Percentiles rank a stretch among this genome's conserved stretches.
phyloP scores from a whole-genome alignment of 37 sponge, comb jelly and placozoan genomes.

The Haliclona indistincta region DNA sequence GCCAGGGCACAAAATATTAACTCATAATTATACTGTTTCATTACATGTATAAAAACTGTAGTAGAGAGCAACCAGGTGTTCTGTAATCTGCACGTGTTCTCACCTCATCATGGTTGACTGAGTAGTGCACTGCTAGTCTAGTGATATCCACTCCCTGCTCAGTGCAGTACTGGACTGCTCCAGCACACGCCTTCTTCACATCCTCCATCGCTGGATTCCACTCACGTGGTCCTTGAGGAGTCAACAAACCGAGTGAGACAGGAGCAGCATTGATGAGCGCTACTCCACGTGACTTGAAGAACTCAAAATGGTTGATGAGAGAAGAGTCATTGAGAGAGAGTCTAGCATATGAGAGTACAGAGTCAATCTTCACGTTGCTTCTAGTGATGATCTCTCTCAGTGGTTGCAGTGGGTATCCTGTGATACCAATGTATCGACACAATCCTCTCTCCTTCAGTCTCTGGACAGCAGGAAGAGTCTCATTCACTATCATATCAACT shows the following conservation, averaged over 20 bases:
- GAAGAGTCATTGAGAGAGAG: slow-evolving; percentile 77
- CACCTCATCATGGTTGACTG: slow-evolving; percentile 57
- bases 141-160: slow-evolving; percentile 68
- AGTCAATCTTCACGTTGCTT: slow-evolving; percentile 73
- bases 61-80: too few relatives aligned
- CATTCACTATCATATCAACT: slow-evolving; percentile 70
- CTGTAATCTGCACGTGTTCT: not conserved
- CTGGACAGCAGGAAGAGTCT: slow-evolving; percentile 86
- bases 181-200: slow-evolving; percentile 61
- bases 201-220: slow-evolving; percentile 88
- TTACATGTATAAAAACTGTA: too few relatives aligned
- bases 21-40: too few relatives aligned
- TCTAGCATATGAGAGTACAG: slow-evolving; percentile 78
- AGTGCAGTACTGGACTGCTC: slow-evolving; percentile 74
- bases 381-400: slow-evolving; percentile 51
- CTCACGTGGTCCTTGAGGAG: slow-evolving; percentile 11
- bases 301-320: slow-evolving; percentile 61
- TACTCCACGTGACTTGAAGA: slow-evolving; percentile 73
- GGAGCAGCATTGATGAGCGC: slow-evolving; percentile 91
- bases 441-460: slow-evolving; percentile 73
- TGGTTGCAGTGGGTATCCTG: slow-evolving; percentile 78
- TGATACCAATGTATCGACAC: slow-evolving; percentile 87
- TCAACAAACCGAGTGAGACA: slow-evolving; percentile 86
- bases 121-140: slow-evolving; percentile 60
- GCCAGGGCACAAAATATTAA: too few relatives aligned